phyloP scores from a whole-genome alignment of 2,888 invertebrate genomes.

The Ecdyonurus torrentis region DNA sequence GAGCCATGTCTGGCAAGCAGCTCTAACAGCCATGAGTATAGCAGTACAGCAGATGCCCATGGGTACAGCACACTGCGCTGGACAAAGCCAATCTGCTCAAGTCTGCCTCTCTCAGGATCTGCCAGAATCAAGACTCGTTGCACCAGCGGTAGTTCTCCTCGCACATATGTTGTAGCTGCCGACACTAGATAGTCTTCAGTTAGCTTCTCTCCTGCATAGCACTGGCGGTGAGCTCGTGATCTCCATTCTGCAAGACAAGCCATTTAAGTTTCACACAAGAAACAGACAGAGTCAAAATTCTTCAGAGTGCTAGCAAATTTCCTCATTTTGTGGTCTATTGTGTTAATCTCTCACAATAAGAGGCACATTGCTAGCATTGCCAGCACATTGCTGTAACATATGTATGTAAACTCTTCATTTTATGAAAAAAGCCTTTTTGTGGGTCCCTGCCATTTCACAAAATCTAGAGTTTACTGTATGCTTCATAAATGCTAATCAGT shows the following conservation, averaged over 20 bases:
- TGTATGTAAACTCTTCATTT: too few species aligned
- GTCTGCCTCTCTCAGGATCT: conserved; percentile 44
- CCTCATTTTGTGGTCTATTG: too few species aligned
- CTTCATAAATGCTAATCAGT: too few species aligned
- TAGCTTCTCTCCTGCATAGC: conserved; percentile 48
- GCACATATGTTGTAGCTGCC: conserved; percentile 65
- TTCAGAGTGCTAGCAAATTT: too few species aligned
- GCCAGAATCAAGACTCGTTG: conserved; percentile 49
- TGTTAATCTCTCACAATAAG: too few species aligned
- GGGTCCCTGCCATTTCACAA: too few species aligned
- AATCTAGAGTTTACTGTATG: too few species aligned
- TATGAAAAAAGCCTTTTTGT: too few species aligned
- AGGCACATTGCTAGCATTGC: too few species aligned
- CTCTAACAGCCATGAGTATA: conserved; percentile 39
- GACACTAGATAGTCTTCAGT: conserved; percentile 65
- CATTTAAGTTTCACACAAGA: too few species aligned
- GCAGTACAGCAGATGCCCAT: conserved; percentile 45
- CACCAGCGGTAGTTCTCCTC: conserved; percentile 59
- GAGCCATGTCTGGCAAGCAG: conserved; percentile 20
- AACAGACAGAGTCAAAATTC: too few species aligned
- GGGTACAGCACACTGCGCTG: conserved; percentile 61
- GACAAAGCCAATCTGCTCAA: conserved; percentile 55
- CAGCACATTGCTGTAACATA: too few species aligned
- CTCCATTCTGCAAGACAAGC: conserved; percentile 30
- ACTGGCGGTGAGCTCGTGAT: conserved; percentile 25